A percentile compares a stretch with the other conserved stretches of the same genome.
phyloP scores from a whole-genome alignment of 2,113 vertebrate genomes.

The Cyprinodon tularosa region DNA sequence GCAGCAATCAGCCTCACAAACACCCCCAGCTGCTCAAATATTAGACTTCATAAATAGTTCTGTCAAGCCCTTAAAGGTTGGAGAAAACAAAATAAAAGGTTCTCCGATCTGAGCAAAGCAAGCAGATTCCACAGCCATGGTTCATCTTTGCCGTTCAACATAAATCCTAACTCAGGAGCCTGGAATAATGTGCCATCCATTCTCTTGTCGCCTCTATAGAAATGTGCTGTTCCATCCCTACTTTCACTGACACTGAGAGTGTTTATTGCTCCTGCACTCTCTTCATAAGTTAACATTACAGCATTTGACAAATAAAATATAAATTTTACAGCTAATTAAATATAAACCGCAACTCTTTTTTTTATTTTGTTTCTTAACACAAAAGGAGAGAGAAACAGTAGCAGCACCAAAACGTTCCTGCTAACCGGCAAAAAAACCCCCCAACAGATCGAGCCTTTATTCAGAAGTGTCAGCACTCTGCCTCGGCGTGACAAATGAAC shows the following conservation, averaged over 20 bases:
- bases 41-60: constrained; percentile 49
- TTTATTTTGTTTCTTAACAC: neutral
- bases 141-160: neutral
- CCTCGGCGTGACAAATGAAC: constrained; percentile 63
- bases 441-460: constrained; percentile 6
- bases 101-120: constrained; percentile 23
- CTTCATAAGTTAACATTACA: too few species aligned
- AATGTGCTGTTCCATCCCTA: neutral
- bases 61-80: constrained; percentile 39
- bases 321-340: neutral
- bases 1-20: constrained; percentile 28
- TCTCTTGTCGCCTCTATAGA: neutral
- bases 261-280: too few species aligned
- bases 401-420: neutral
- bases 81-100: constrained; percentile 41
- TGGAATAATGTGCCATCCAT: neutral
- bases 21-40: constrained; percentile 40
- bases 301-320: neutral
- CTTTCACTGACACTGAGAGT: neutral
- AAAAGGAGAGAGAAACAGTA: neutral
- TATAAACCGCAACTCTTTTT: neutral
- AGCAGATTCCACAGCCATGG: constrained; percentile 20
- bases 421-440: neutral
- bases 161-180: neutral
- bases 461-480: constrained; percentile 38